Evolutionary conservation across 2,797 vertebrate genomes (phyloP).

Genomic region (Remorina albescens): DNA sequence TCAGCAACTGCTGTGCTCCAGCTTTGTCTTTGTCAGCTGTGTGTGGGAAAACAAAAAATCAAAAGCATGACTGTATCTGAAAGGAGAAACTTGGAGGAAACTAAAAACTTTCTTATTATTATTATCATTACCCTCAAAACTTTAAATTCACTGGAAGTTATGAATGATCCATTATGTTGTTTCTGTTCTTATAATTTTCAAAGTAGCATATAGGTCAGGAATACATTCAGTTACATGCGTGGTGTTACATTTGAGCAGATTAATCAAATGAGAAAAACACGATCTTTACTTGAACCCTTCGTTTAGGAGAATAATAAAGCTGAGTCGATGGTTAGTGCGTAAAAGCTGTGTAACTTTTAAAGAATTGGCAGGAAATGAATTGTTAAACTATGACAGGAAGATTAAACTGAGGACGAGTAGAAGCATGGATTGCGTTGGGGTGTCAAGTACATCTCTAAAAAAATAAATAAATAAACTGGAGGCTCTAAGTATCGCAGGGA

Average conservation of each 20-base stretch:
- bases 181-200: too few relatives aligned
- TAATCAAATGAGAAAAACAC: too few relatives aligned
- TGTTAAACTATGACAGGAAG: background rate
- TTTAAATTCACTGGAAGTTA: too few relatives aligned
- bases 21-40: background rate
- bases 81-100: background rate
- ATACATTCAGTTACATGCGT: too few relatives aligned
- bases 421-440: background rate
- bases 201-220: too few relatives aligned
- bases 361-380: background rate
- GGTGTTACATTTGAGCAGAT: too few relatives aligned
- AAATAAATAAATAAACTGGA: too few relatives aligned
- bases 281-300: background rate
- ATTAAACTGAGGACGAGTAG: background rate
- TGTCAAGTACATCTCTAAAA: too few relatives aligned
- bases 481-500: background rate
- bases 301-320: background rate
- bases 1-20: background rate
- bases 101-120: too few relatives aligned
- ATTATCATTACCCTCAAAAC: too few relatives aligned
- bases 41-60: background rate
- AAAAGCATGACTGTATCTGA: background rate
- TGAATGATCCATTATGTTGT: too few relatives aligned
- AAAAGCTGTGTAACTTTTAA: background rate
- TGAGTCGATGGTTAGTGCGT: background rate